phyloP scores from a whole-genome alignment of 1,140 invertebrate genomes.

The Meloidogyne floridensis region DNA sequence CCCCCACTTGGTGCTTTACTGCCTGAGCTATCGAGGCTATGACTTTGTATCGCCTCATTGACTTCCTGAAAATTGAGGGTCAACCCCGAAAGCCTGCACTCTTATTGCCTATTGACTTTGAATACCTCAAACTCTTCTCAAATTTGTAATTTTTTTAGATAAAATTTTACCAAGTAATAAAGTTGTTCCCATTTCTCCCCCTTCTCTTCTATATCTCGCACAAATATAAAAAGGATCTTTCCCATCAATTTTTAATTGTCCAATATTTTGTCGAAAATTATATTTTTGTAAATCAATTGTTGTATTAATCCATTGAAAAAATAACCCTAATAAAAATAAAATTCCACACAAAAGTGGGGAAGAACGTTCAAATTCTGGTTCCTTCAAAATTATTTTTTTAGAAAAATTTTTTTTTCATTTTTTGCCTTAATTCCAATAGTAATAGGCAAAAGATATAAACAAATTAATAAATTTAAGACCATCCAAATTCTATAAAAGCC shows the following conservation, averaged over 20 bases:
- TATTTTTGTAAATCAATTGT: constrained; percentile 43
- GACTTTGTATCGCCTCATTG: too few relatives aligned
- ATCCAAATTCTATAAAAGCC: constrained; percentile 55
- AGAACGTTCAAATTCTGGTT: background rate
- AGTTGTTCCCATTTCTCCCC: constrained; percentile 41
- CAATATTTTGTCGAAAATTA: constrained; percentile 41
- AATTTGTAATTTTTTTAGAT: too few relatives aligned
- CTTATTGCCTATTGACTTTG: too few relatives aligned
- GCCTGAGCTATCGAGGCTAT: too few relatives aligned
- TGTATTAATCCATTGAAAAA: constrained; percentile 41
- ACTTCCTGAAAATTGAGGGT: too few relatives aligned
- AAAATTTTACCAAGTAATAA: constrained; percentile 39
- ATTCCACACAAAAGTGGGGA: constrained; percentile 19
- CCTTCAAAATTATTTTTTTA: background rate
- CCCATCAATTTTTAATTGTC: constrained; percentile 45
- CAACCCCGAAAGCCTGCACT: too few relatives aligned
- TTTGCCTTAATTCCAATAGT: constrained; percentile 34
- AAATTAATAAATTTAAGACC: constrained; percentile 49
- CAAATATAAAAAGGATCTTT: constrained; percentile 52
- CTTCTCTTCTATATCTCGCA: constrained; percentile 47
- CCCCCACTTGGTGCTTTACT: too few relatives aligned
- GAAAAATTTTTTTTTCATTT: background rate
- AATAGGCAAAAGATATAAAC: constrained; percentile 44
- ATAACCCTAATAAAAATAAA: constrained; percentile 40
- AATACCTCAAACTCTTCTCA: too few relatives aligned